Evolutionary conservation across 2,797 vertebrate species (phyloP).

Genomic region (Hypotaenidia philippensis): DNA sequence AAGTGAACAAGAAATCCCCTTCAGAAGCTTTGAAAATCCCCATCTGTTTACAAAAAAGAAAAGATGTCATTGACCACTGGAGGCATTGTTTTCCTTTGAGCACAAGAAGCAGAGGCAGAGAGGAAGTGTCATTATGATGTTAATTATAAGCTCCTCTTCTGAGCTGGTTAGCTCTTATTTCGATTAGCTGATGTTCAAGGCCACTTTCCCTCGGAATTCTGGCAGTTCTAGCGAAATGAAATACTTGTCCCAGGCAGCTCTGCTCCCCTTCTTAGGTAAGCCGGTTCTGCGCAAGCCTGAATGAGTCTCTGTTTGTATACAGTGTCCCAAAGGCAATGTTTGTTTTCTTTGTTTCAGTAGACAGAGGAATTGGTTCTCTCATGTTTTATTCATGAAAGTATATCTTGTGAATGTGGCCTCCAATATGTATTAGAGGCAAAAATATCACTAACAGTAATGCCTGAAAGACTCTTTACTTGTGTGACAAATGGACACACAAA

Average conservation of each 20-base stretch:
- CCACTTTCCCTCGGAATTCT: neutral
- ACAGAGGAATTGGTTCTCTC: constrained; percentile 35
- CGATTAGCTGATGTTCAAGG: neutral
- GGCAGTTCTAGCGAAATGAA: neutral
- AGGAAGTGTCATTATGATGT: neutral
- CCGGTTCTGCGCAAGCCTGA: neutral
- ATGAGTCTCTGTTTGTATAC: constrained; percentile 4
- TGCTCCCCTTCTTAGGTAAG: neutral
- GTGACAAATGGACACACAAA: constrained; percentile 67
- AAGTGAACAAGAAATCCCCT: neutral
- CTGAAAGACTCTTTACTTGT: constrained; percentile 44
- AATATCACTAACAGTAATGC: constrained; percentile 3
- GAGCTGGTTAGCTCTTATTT: neutral
- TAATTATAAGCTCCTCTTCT: neutral
- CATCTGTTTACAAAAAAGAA: neutral
- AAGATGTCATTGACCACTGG: neutral
- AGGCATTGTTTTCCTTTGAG: neutral
- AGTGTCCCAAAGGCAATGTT: constrained; percentile 63
- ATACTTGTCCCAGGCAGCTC: neutral
- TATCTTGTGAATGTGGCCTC: constrained; percentile 50
- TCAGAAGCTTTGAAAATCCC: neutral
- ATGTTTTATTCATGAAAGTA: constrained; percentile 77
- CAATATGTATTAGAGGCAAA: constrained; percentile 42
- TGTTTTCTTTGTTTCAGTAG: constrained; percentile 56
- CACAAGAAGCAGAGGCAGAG: neutral